Conservation (phyloP, 2,113 vertebrate species). For the Morone saxatilis region DNA sequence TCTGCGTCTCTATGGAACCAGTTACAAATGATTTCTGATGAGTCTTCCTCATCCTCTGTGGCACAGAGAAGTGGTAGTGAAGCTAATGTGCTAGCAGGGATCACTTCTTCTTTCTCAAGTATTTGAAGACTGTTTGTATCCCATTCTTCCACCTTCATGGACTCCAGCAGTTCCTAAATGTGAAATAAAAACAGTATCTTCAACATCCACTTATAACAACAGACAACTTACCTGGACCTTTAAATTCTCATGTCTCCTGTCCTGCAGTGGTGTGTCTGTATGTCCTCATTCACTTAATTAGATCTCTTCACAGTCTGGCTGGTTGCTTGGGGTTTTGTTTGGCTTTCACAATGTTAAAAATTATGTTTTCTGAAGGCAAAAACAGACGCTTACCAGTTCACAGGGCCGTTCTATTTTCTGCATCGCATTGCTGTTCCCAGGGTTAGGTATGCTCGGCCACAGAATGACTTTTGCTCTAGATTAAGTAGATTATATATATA, state of each 20-base stretch:
- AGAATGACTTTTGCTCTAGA: slow-evolving; percentile 59
- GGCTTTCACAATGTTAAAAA: neutral
- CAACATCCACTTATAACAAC: no score
- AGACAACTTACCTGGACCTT: no score
- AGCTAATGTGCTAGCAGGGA: neutral
- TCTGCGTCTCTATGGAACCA: slow-evolving; percentile 16
- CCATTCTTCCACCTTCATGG: slow-evolving; percentile 64
- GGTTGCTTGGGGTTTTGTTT: neutral
- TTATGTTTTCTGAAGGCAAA: neutral
- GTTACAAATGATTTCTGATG: neutral
- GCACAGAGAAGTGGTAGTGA: neutral
- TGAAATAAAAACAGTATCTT: neutral
- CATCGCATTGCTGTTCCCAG: slow-evolving; percentile 84
- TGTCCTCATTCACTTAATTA: neutral
- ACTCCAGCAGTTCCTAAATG: slow-evolving; percentile 69
- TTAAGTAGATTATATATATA: neutral
- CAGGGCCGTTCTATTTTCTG: slow-evolving; percentile 77
- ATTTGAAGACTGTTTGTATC: slow-evolving; percentile 79
- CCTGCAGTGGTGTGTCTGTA: neutral
- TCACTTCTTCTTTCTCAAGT: slow-evolving; percentile 59
- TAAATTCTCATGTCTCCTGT: no score
- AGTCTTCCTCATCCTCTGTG: neutral
- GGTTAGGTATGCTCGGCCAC: slow-evolving; percentile 87
- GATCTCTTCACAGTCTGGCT: no score
- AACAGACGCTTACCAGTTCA: slow-evolving; percentile 60